These are phyloP conservation scores for Manis javanica DNA, from an alignment of 2,797 vertebrate species.

Conservation along the genomic window DNA sequence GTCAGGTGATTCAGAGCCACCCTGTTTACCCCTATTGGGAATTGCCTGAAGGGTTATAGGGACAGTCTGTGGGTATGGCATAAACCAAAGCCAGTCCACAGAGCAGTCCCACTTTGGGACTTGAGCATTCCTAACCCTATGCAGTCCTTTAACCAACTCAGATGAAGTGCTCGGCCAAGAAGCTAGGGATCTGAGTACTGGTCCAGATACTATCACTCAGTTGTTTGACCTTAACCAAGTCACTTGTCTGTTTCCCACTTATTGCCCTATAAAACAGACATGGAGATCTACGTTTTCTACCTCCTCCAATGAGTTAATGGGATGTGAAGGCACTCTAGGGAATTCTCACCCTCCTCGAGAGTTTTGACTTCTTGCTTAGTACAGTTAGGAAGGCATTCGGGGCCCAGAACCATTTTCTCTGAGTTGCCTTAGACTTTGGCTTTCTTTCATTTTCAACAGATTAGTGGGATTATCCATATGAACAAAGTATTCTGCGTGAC, in stretches of 20 bases:
- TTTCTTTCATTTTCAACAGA: conserved; percentile 64
- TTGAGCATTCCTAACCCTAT: background rate
- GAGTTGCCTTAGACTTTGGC: background rate
- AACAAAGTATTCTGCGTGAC: conserved; percentile 80
- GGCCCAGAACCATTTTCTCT: background rate
- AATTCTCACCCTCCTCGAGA: background rate
- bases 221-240: background rate
- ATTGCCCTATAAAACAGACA: background rate
- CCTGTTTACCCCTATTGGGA: background rate
- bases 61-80: background rate
- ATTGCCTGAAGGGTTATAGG: too few species aligned
- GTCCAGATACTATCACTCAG: background rate
- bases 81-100: background rate
- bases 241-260: background rate
- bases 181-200: background rate
- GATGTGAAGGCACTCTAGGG: background rate
- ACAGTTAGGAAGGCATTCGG: background rate
- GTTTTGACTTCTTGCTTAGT: background rate
- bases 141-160: background rate
- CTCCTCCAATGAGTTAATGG: background rate
- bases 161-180: background rate
- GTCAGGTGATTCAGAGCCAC: too few species aligned
- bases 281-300: accelerated
- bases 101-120: background rate
- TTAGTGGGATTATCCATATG: conserved; percentile 82